Evolutionary conservation across 1,140 invertebrate species (phyloP), one percentile per base, ranked within the genome.

Genomic region (Neotoxoptera formosana): DNA sequence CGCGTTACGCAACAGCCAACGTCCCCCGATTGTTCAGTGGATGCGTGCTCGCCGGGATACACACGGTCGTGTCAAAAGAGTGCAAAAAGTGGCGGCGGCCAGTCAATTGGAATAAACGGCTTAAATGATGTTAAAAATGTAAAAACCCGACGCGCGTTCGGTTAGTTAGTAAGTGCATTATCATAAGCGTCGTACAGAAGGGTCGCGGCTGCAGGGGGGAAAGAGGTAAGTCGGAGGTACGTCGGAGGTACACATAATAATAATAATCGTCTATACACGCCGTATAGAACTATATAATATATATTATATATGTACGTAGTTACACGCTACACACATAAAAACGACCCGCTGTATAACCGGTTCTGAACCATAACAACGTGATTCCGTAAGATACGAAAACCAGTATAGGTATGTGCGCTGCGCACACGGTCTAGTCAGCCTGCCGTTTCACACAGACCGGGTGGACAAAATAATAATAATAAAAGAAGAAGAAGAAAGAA

Each of bases 361-460:
- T 89, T 89, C 51, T 4, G 51, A 89, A 51, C 48, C 87, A 34
- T 53, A 56, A 17, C 34, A 53, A 20, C 17, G 34, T 4, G 87
- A 89, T 89, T 89, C 87, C 47, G 48, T 23, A 36, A 25, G 87
- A 89, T 89, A 89, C 47, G 21, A 36, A 89, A 89, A 89, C 87
- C 87, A 89, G 87, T 89, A 89, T 36, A 17, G 45, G 36, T n/a
- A 48, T 87, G 84, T 7, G 17, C 25, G 7, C 84, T 1, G 21
- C 6, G 0, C 53, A 21, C 23, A 17, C 60, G 60, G n/a, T n/a
- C n/a, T n/a, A n/a, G 14, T 41, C 45, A n/a, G 25, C 4, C 41
- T 1, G 47, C 87, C 87, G 48, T 89, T 88, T 88, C 87, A 25
- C 48, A 9, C 36, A 30, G 30, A 23, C 48, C 8, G 21, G 87